phyloP scores from a whole-genome alignment of 2,797 vertebrate species.

The Anableps anableps region DNA sequence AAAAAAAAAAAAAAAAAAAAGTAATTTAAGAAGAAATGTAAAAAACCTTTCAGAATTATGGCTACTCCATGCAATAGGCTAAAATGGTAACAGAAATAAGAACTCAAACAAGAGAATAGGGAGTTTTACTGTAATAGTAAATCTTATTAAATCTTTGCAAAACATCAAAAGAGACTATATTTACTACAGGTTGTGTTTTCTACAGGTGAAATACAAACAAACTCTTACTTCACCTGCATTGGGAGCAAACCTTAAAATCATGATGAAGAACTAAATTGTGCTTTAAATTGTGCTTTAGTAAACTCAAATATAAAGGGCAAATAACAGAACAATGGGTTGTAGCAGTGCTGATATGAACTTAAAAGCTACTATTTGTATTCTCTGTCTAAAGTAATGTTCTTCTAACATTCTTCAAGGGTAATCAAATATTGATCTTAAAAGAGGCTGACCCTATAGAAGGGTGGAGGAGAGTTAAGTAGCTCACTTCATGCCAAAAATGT shows the following conservation, averaged over 20 bases:
- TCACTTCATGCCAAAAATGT: not conserved
- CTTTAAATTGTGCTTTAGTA: not conserved
- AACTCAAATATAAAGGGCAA: not conserved
- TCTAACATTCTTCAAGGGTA: not conserved
- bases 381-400: not conserved
- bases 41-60: not conserved
- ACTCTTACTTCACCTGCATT: not conserved
- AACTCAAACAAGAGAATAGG: too few relatives aligned
- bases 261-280: not conserved
- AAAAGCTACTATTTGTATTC: not conserved
- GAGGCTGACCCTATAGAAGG: not conserved
- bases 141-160: not conserved
- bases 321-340: not conserved
- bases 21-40: not conserved
- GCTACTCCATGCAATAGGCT: not conserved
- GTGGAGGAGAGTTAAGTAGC: not conserved
- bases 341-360: not conserved
- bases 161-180: not conserved
- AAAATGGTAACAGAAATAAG: not conserved
- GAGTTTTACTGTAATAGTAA: not conserved
- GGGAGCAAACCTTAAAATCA: not conserved
- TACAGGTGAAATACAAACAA: not conserved
- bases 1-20: not conserved
- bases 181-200: not conserved
- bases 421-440: not conserved